phyloP scores from a whole-genome alignment of 1,140 invertebrate species.

The Euwallacea fornicatus region DNA sequence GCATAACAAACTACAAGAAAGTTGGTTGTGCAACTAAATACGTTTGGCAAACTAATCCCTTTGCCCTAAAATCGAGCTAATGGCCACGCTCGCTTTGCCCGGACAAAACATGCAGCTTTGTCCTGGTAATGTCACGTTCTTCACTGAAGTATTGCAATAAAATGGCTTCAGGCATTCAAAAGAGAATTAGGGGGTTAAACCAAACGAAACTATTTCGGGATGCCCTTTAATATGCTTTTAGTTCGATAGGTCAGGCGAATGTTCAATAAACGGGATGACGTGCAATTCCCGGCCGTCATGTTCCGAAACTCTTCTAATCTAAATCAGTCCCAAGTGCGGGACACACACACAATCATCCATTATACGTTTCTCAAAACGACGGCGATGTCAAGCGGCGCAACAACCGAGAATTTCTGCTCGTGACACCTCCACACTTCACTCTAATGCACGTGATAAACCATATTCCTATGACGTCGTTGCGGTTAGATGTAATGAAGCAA shows the following conservation, averaged over 20 bases:
- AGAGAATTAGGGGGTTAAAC: too few species aligned
- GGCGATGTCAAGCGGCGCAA: slow-evolving; percentile 28
- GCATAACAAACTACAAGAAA: slow-evolving; percentile 12
- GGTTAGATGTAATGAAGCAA: slow-evolving; percentile 33
- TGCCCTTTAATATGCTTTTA: too few species aligned
- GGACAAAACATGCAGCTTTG: slow-evolving; percentile 15
- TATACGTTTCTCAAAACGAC: slow-evolving; percentile 30
- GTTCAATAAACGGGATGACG: too few species aligned
- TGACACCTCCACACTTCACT: slow-evolving; percentile 35
- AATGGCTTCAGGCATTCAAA: not conserved
- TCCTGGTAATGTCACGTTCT: slow-evolving; percentile 2
- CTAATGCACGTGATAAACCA: slow-evolving; percentile 34
- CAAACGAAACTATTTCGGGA: too few species aligned
- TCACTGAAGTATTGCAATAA: slow-evolving; percentile 9
- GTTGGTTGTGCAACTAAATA: slow-evolving; percentile 23
- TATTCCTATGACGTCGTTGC: slow-evolving; percentile 26
- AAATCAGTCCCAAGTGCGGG: slow-evolving; percentile 20
- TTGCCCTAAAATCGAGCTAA: slow-evolving; percentile 29
- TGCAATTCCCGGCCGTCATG: not conserved
- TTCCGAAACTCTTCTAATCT: slow-evolving; percentile 6
- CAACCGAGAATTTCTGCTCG: slow-evolving; percentile 30
- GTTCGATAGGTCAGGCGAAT: too few species aligned
- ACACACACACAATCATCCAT: slow-evolving; percentile 30
- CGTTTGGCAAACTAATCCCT: slow-evolving; percentile 28
- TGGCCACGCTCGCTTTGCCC: slow-evolving; percentile 16